phyloP scores from a whole-genome alignment of 2,113 vertebrate species.

The Panthera uncia region DNA sequence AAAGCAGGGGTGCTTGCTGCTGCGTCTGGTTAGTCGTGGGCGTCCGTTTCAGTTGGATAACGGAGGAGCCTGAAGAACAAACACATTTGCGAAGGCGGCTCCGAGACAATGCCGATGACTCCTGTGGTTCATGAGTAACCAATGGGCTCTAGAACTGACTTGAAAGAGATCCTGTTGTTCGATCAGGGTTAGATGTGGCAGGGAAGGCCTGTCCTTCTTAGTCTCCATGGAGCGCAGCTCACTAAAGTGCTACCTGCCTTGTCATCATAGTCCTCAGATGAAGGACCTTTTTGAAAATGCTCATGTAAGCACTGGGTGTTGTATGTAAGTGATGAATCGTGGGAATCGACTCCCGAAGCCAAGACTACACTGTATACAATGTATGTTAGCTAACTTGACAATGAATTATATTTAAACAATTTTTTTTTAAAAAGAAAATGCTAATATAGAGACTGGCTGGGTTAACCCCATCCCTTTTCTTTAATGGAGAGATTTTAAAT shows the following conservation, averaged over 20 bases:
- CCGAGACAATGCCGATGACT: background rate
- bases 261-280: background rate
- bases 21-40: constrained; percentile 16
- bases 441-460: background rate
- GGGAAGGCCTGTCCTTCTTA: background rate
- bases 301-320: background rate
- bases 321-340: too few species aligned
- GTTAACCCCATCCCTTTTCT: background rate
- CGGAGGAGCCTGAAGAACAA: background rate
- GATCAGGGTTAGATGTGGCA: too few species aligned
- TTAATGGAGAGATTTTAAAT: background rate
- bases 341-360: too few species aligned
- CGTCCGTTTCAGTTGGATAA: background rate
- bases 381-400: too few species aligned
- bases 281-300: background rate
- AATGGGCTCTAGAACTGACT: background rate
- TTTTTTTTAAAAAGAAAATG: background rate
- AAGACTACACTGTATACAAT: too few species aligned
- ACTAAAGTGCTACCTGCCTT: background rate
- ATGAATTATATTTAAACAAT: too few species aligned
- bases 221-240: background rate
- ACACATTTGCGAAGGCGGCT: background rate
- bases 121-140: background rate
- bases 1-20: constrained; percentile 36
- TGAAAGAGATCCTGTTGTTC: too few species aligned